A percentile compares a stretch with the other conserved stretches of the same genome.
Evolutionary conservation across 2,888 invertebrate species (phyloP).

Genomic region (Pseudococcus viburni): DNA sequence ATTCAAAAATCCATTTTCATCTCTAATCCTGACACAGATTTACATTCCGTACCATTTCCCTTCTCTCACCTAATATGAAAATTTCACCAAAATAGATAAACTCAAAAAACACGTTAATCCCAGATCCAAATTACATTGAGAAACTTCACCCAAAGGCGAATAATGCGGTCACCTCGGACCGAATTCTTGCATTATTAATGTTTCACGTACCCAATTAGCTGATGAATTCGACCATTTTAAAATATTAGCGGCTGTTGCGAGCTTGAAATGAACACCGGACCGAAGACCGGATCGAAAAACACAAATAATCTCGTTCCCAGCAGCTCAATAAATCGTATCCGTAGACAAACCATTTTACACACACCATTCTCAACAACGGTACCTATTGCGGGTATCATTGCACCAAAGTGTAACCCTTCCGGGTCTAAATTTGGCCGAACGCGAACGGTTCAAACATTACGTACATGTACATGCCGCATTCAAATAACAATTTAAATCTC

Average conservation of each 20-base stretch:
- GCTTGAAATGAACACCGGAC: background rate
- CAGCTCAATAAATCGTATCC: background rate
- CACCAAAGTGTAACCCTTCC: background rate
- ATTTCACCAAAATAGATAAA: background rate
- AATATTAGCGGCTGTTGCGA: background rate
- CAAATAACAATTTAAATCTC: conserved; percentile 1
- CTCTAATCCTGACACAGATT: background rate
- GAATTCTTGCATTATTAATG: background rate
- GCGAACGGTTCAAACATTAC: background rate
- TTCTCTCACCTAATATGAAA: background rate
- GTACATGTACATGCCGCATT: background rate
- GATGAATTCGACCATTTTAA: background rate
- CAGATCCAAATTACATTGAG: background rate
- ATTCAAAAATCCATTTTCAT: too few relatives aligned
- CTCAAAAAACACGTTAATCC: background rate
- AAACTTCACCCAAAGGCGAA: background rate
- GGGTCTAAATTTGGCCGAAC: background rate
- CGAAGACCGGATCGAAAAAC: background rate
- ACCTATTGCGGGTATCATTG: background rate
- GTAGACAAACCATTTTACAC: background rate
- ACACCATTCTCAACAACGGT: background rate
- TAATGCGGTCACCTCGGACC: background rate
- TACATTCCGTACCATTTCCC: background rate
- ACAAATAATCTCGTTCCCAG: background rate
- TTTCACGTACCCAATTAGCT: background rate